Conservation (phyloP, 1,140 invertebrate genomes). For the Orius insidiosus region DNA sequence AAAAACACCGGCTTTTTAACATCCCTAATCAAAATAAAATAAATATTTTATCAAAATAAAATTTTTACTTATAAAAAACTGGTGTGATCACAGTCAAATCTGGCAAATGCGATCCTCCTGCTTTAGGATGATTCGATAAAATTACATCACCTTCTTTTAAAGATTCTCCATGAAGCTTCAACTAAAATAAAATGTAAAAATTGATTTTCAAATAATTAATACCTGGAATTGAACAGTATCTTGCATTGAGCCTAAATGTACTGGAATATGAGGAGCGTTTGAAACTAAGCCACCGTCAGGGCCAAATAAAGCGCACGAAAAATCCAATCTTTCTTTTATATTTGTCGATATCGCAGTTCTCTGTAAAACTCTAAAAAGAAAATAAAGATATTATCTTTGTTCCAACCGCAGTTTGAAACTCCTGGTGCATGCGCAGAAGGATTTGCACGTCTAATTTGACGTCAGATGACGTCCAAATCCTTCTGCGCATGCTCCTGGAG, state of each 20-base stretch:
- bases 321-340: conserved; percentile 96
- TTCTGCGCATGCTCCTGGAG: no score
- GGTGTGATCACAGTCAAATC: conserved; percentile 99
- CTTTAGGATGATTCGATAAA: conserved; percentile 88
- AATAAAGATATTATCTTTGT: no score
- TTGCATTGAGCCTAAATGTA: conserved; percentile 95
- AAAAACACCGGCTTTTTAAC: conserved; percentile 74
- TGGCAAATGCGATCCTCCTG: conserved; percentile 94
- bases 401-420: no score
- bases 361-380: conserved; percentile 62
- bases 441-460: no score
- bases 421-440: no score
- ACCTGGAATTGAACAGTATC: conserved; percentile 89
- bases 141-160: conserved; percentile 81
- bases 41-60: background rate
- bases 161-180: conserved; percentile 39
- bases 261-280: conserved; percentile 97
- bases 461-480: no score
- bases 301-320: conserved; percentile 96
- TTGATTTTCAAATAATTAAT: no score
- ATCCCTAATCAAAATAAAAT: conserved; percentile 26
- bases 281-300: conserved; percentile 93
- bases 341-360: conserved; percentile 94
- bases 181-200: conserved; percentile 28
- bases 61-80: conserved; percentile 60